Base-by-base conservation (phyloP, 2,888 invertebrate genomes). In the Harpagoxenus sublaevis region DNA sequence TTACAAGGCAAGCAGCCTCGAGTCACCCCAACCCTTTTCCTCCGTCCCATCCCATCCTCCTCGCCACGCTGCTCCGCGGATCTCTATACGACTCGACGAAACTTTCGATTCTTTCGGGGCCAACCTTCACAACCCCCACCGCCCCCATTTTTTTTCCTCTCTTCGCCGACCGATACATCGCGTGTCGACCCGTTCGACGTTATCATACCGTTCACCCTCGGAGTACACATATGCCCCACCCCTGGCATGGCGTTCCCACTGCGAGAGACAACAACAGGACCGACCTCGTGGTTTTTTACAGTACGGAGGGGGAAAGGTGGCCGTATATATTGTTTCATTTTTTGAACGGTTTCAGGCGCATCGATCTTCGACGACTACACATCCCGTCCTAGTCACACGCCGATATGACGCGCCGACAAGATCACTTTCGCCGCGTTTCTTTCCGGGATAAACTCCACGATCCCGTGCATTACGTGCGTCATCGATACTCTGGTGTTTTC, bases 51-150 rank as follows among this genome's bases (percentile, higher is more conserved):
- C 65, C 74, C 70, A 39, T 73, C 74, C 70, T 83, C 60, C 87
- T 18, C 85, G 83, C 62, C 79, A 84, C 83, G 79, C 79, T 85
- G 81, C 82, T 77, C 82, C 75, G 85, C 87, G 73, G 84, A 82
- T 74, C 81, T 84, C 83, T 62, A 71, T 62, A 71, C 66, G 75
- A 86, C 85, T 84, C 89, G 85, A 82, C 88, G 86, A 89, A 88
- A 92, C 91, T 91, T 90, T 90, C 93, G 90, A 92, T 92, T 91
- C 90, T 93, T 92, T 92, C 89, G 91, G 90, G 91, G 90, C 90
- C 91, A 92, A 93, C 93, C 92, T 92, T 93, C 92, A 92, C 91
- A 89, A 88, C 87, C 86, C 82, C 77, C 42, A 9, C 42, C 42
- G 8, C 2, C 31, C 74, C 84, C 85, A 3, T 18, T 15, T 84